Conservation (phyloP, 2,113 vertebrate genomes). For the Prinia subflava region DNA sequence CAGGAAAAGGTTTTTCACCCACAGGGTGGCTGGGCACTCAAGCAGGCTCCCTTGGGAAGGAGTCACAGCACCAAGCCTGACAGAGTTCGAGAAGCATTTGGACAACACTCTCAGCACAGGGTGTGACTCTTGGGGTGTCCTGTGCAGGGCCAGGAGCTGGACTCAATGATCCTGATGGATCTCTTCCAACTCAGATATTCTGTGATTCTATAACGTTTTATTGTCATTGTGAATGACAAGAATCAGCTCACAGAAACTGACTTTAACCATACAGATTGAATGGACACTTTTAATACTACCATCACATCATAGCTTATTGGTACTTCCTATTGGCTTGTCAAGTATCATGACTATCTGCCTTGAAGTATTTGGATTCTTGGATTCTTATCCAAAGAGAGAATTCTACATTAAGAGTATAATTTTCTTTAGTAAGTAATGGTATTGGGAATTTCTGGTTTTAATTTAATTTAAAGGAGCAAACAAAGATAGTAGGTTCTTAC, state of each 20-base stretch:
- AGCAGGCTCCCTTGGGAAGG: not conserved
- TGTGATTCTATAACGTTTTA: not conserved
- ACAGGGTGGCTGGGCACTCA: not conserved
- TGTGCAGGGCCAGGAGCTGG: not conserved
- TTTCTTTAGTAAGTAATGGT: not conserved
- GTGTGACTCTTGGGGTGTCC: too few relatives aligned
- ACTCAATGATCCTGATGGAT: accelerated
- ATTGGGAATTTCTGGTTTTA: not conserved
- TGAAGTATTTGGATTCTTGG: not conserved
- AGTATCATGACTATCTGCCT: not conserved
- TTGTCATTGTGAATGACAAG: not conserved
- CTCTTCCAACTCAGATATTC: not conserved
- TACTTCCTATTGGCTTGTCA: not conserved
- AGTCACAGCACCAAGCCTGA: not conserved
- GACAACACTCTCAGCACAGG: not conserved
- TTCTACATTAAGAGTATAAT: not conserved
- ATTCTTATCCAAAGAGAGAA: not conserved
- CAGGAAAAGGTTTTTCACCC: not conserved
- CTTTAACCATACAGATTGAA: not conserved
- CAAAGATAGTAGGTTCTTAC: not conserved
- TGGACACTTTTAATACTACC: not conserved
- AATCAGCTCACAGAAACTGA: not conserved
- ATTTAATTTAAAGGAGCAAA: not conserved
- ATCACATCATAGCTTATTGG: not conserved
- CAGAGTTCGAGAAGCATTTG: accelerated